These are phyloP conservation scores for Anguilla marmorata DNA, from an alignment of 2,797 vertebrate species.

Conservation along the genomic window DNA sequence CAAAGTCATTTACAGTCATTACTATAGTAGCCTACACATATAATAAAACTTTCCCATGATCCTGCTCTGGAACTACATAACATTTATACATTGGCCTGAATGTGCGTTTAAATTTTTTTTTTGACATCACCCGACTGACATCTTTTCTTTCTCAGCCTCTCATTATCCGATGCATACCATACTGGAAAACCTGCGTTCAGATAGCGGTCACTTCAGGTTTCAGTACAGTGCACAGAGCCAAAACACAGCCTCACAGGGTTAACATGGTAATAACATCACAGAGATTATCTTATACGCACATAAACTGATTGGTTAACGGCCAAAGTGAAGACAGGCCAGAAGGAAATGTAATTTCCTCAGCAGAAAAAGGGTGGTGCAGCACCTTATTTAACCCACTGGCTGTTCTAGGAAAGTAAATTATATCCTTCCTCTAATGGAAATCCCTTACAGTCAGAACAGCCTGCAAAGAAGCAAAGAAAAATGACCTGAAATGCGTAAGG, in stretches of 20 bases:
- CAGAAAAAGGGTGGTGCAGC: neutral
- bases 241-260: neutral
- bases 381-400: neutral
- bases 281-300: neutral
- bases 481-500: neutral
- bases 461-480: neutral
- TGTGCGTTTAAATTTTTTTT: slow-evolving; percentile 17
- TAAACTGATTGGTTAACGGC: neutral
- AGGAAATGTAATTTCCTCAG: neutral
- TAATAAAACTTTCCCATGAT: neutral
- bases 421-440: neutral
- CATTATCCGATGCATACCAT: neutral
- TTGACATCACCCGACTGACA: slow-evolving; percentile 13
- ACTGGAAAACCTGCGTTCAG: neutral
- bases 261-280: neutral
- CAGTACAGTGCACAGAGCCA: neutral
- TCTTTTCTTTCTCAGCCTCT: neutral
- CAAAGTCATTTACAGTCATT: neutral
- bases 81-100: neutral
- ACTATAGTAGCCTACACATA: neutral
- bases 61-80: neutral
- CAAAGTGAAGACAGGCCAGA: neutral
- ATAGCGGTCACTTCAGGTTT: neutral
- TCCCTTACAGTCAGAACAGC: neutral
- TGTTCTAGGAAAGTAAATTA: neutral